Evolutionary conservation across 2,888 invertebrate species (phyloP), one percentile per base, ranked within the genome.

Genomic region (Cephus nigrinus): DNA sequence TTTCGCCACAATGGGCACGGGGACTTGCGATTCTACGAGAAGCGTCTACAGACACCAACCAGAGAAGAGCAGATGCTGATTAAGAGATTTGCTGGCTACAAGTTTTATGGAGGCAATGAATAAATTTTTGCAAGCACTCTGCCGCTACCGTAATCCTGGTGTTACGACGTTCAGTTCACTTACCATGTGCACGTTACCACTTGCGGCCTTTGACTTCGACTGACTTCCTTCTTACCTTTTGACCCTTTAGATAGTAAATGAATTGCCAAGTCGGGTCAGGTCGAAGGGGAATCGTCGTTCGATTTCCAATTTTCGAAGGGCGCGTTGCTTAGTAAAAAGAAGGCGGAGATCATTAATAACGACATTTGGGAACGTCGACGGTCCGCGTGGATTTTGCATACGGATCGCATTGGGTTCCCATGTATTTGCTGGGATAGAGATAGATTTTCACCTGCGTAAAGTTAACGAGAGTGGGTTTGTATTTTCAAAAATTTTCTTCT

Each of bases 81-180:
- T 78, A 78, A 78, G 75, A 75, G 72, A 72, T 78, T 55, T 78
- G n/a, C 69, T 75, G 31, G 68, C 78, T 75, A 75, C 68, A 78
- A 75, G 75, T 78, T 75, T 75, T 75, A 78, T 75, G 75, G 68
- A 36, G 31, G 72, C 71, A 31, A 35, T 75, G 75, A 78, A 78
- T 78, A 75, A 75, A 78, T 78, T 78, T 75, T 71, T 71, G 3
- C 31, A 32, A 71, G 31, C 12, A 32, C 30, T 55, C 40, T 55
- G 2, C 5, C 23, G 40, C 40, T 23, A 15, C 40, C 23, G 40
- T 55, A 23, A 23, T 23, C 23, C 23, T 55, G 9, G 4, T 15
- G 23, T 9, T 23, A 55, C 40, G 23, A 55, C 40, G 23, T 55
- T 55, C 40, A 15, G 23, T 5, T 55, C 40, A 23, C 40, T 5